A percentile compares a stretch with the other conserved stretches of the same genome.
Evolutionary conservation across 2,797 vertebrate genomes (phyloP).

Genomic region (Onychomys leucogaster): DNA sequence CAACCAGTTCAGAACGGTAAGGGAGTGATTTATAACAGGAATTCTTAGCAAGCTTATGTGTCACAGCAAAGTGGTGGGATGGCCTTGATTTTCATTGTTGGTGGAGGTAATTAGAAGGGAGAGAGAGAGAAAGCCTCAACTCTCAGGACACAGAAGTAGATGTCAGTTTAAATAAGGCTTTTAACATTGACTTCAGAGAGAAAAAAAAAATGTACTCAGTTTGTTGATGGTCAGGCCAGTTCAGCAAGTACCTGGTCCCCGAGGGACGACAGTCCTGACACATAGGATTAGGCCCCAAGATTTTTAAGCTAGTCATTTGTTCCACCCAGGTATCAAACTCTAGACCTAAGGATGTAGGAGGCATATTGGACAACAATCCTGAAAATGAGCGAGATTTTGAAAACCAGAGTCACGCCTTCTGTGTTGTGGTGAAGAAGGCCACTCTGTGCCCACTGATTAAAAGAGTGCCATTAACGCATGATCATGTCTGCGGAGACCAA

Average conservation of each 20-base stretch:
- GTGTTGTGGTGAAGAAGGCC: not conserved
- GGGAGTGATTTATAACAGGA: conserved; percentile 29
- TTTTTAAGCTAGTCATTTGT: not conserved
- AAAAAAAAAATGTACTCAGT: not conserved
- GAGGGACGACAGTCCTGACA: not conserved
- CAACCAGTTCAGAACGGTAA: not conserved
- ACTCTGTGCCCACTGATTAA: not conserved
- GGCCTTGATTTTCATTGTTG: not conserved
- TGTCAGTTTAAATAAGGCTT: not conserved
- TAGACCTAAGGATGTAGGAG: not conserved
- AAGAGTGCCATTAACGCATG: not conserved
- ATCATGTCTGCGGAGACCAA: not conserved
- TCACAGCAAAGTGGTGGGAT: not conserved
- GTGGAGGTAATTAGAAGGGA: conserved; percentile 1
- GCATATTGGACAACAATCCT: not conserved
- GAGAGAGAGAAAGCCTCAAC: not conserved
- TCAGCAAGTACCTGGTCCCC: not conserved
- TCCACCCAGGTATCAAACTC: not conserved
- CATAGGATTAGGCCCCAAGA: not conserved
- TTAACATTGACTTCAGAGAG: not conserved
- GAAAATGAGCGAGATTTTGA: not conserved
- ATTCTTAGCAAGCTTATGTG: conserved; percentile 32
- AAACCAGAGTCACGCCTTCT: not conserved
- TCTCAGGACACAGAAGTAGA: not conserved
- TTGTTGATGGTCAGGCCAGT: not conserved